Base-by-base conservation (phyloP, 2,888 invertebrate genomes). In the Chrysolina haemoptera region DNA sequence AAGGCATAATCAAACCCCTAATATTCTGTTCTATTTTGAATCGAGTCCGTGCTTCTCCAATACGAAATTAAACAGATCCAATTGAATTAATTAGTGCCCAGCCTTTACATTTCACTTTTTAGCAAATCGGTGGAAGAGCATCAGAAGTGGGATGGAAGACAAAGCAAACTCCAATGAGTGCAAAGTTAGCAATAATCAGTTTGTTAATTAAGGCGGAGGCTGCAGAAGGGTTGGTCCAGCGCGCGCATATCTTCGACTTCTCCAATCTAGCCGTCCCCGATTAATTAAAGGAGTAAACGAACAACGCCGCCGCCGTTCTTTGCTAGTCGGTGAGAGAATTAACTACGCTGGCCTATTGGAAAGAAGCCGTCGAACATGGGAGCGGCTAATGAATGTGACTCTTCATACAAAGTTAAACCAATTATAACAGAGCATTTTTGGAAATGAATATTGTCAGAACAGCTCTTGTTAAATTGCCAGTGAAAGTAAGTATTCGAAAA, bases 211-310 rank as follows among this genome's bases (percentile, higher is more conserved):
- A 84, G 86, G 86, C 86, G 85, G 86, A 85, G 86, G 85, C 85
- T 85, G 84, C 75, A 83, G 84, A 87, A 87, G 87, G 87, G 86
- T 86, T 86, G 87, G 86, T 85, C 85, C 85, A 85, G 85, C 82
- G 82, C 81, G 84, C 84, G 86, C 86, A 84, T 83, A 82, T 76
- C 90, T 90, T 89, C 90, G 90, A 90, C 90, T 90, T 82, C 82
- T 81, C 86, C 86, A 86, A 86, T 86, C 86, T 86, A 85, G 83
- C 83, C 83, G 71, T 80, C 73, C 74, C 79, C 85, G 85, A 86
- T 86, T 87, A 87, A 87, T 87, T 87, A 87, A 75, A 86, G 87
- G 87, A 86, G 85, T 84, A 85, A 86, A 81, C 83, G 80, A 76
- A 70, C 75, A 82, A 78, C 77, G 82, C 78, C 79, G 81, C 78